Evolutionary conservation across 1,140 invertebrate genomes (phyloP).

Genomic region (Homarus americanus): DNA sequence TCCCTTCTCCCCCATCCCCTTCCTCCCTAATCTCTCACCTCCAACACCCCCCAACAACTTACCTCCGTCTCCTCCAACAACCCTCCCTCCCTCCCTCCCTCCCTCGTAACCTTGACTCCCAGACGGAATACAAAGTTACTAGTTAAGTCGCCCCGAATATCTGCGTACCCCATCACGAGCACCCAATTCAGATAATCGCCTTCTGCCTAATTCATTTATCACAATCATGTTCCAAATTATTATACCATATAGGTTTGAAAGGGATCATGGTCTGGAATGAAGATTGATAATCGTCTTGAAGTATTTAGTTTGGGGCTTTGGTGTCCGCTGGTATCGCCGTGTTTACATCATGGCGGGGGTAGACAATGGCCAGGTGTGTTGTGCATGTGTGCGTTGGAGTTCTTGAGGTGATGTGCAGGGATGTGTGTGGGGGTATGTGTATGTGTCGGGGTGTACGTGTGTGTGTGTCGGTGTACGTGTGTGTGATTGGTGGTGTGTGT

Average conservation of each 20-base stretch:
- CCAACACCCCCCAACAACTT: background rate
- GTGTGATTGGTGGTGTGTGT: too few species aligned
- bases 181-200: slow-evolving; percentile 43
- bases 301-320: background rate
- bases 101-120: background rate
- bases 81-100: background rate
- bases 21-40: background rate
- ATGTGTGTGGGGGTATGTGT: too few species aligned
- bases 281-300: background rate
- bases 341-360: background rate
- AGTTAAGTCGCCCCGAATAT: slow-evolving; percentile 4
- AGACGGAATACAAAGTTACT: slow-evolving; percentile 9
- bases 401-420: too few species aligned
- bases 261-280: background rate
- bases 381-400: too few species aligned
- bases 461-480: too few species aligned
- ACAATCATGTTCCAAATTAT: slow-evolving; percentile 43
- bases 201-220: slow-evolving; percentile 35
- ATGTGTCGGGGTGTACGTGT: too few species aligned
- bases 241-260: slow-evolving; percentile 27
- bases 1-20: background rate
- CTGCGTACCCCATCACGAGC: background rate
- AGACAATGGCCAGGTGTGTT: background rate
- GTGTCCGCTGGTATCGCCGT: too few species aligned
- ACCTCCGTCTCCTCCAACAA: background rate